These are phyloP conservation scores for Zaprionus taronus DNA, from an alignment of 1,140 invertebrate genomes.

Conservation along the genomic window DNA sequence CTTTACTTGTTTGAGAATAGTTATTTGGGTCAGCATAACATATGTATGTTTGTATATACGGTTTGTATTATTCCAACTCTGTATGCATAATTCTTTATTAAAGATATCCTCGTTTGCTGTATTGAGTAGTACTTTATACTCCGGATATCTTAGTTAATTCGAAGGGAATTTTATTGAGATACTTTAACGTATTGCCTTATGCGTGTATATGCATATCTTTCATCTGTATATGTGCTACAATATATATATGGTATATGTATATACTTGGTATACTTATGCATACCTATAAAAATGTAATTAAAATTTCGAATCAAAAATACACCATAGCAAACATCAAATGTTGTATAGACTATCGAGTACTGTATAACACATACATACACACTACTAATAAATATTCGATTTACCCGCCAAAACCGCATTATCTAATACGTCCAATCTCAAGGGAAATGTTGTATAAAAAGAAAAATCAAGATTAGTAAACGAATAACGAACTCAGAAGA, in stretches of 20 bases:
- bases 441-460: slow-evolving; percentile 19
- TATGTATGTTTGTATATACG: background rate
- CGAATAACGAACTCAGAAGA: background rate
- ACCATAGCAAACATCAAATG: slow-evolving; percentile 71
- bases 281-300: slow-evolving; percentile 61
- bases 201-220: background rate
- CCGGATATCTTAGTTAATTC: background rate
- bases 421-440: slow-evolving; percentile 36
- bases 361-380: slow-evolving; percentile 62
- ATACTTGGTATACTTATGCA: slow-evolving; percentile 25
- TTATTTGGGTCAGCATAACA: background rate
- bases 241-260: slow-evolving; percentile 24
- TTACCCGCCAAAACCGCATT: slow-evolving; percentile 12
- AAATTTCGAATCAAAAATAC: slow-evolving; percentile 78
- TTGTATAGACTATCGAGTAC: slow-evolving; percentile 46
- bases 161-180: background rate
- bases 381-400: slow-evolving; percentile 50
- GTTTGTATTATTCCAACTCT: background rate
- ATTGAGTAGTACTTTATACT: background rate
- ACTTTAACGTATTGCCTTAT: background rate
- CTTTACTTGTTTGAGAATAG: background rate
- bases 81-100: background rate
- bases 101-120: background rate
- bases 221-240: slow-evolving; percentile 7
- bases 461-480: background rate